A percentile compares a stretch with the other conserved stretches of the same genome.
Conservation (phyloP, 2,797 vertebrate species). For the Tokudaia muenninki region DNA sequence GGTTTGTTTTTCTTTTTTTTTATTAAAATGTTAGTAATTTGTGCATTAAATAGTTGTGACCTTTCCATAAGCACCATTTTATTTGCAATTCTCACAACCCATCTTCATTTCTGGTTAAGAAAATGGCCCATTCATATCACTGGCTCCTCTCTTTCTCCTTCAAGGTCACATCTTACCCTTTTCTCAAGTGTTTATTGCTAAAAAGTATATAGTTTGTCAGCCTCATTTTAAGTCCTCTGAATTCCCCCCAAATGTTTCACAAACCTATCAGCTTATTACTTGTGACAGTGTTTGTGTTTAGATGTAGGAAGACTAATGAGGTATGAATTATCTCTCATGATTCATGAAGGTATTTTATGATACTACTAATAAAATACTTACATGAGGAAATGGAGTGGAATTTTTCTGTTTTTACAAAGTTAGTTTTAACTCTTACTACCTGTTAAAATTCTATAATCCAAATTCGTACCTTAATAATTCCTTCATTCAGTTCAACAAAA, state of each 20-base stretch:
- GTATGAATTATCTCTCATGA: conserved; percentile 45
- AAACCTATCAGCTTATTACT: conserved; percentile 17
- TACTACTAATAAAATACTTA: conserved; percentile 44
- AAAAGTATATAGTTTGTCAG: conserved; percentile 8
- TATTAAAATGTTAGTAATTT: not conserved
- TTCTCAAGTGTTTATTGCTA: conserved; percentile 6
- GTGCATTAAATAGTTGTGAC: conserved; percentile 12
- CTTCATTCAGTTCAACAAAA: not conserved
- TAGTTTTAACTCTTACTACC: not conserved
- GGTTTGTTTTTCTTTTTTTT: not conserved
- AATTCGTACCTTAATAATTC: not conserved
- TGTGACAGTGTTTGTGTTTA: conserved; percentile 34
- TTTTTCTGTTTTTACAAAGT: conserved; percentile 48
- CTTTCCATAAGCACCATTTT: not conserved
- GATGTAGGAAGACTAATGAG: conserved; percentile 1
- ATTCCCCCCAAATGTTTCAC: conserved; percentile 25
- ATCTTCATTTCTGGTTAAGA: conserved; percentile 1
- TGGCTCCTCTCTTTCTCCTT: conserved; percentile 31
- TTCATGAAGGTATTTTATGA: conserved; percentile 50
- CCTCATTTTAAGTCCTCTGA: conserved; percentile 11
- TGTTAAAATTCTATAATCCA: not conserved
- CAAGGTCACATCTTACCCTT: not conserved
- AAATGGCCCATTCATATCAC: not conserved
- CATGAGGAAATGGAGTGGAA: not conserved
- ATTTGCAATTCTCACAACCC: not conserved